Conservation (phyloP, 2,113 vertebrate species). For the Melospiza melodia region DNA sequence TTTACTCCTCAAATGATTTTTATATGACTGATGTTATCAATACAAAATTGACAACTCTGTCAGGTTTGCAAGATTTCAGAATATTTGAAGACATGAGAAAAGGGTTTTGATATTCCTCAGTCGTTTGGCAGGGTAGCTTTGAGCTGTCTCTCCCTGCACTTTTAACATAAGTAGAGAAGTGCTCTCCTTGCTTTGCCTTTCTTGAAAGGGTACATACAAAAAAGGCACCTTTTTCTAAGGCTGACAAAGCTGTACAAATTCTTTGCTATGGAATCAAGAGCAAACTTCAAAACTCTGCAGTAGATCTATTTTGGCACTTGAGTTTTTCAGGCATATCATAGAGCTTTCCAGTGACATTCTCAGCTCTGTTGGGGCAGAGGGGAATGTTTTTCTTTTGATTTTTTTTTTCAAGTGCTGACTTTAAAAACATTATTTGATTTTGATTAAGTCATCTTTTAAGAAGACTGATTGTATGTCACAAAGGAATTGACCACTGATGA, state of each 20-base stretch:
- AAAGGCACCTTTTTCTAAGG: neutral
- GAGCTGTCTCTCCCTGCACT: neutral
- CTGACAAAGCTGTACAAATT: conserved; percentile 20
- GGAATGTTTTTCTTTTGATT: neutral
- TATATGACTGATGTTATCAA: conserved; percentile 52
- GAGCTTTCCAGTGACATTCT: neutral
- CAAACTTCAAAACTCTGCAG: neutral
- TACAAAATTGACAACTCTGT: conserved; percentile 53
- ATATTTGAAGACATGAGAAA: neutral
- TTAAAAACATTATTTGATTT: neutral
- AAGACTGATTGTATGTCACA: neutral
- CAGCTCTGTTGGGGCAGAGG: neutral
- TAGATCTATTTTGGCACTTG: conserved; percentile 2
- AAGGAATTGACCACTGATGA: neutral
- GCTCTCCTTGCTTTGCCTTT: neutral
- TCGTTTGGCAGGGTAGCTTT: neutral
- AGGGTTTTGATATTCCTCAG: conserved; percentile 26
- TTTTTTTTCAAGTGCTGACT: neutral
- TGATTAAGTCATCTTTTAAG: neutral
- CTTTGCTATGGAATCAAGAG: neutral
- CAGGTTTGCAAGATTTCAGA: conserved; percentile 37
- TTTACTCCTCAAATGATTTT: conserved; percentile 45
- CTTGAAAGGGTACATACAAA: neutral
- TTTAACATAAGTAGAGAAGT: neutral
- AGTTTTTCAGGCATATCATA: neutral